phyloP scores from a whole-genome alignment of 1,140 invertebrate genomes.

The Camponotus pennsylvanicus region DNA sequence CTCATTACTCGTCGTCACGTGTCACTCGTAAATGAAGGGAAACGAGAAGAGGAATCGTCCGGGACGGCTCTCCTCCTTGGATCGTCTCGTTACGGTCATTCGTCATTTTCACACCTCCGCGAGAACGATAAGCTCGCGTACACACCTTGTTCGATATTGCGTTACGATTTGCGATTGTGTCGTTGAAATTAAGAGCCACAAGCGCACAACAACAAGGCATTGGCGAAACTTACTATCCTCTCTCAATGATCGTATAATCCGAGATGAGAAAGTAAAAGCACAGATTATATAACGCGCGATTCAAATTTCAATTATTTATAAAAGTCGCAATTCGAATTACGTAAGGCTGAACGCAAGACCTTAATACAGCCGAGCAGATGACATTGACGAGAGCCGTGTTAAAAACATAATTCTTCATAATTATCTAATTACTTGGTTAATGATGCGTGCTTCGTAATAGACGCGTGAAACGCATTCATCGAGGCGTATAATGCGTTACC shows the following conservation, averaged over 20 bases:
- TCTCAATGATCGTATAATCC: not conserved
- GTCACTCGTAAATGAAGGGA: slow-evolving; percentile 73
- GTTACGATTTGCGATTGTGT: slow-evolving; percentile 3
- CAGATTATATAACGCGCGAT: no score
- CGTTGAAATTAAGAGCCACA: slow-evolving; percentile 14
- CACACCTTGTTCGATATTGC: slow-evolving; percentile 29
- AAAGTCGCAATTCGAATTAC: not conserved
- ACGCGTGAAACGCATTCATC: slow-evolving; percentile 41
- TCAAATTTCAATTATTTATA: not conserved
- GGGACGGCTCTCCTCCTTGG: slow-evolving; percentile 50
- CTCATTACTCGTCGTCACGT: slow-evolving; percentile 74
- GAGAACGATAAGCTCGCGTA: slow-evolving; percentile 41
- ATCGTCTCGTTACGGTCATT: slow-evolving; percentile 72
- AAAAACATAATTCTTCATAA: slow-evolving; percentile 11
- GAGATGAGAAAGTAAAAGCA: not conserved
- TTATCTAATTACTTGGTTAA: slow-evolving; percentile 45
- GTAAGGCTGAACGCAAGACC: not conserved
- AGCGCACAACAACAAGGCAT: no score
- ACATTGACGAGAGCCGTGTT: not conserved
- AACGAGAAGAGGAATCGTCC: slow-evolving; percentile 67
- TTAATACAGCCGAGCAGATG: not conserved
- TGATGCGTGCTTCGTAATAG: slow-evolving; percentile 26
- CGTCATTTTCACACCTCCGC: slow-evolving; percentile 76
- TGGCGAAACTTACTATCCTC: not conserved
- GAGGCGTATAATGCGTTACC: slow-evolving; percentile 46